A percentile compares a stretch with the other conserved stretches of the same genome.
Evolutionary conservation across 1,140 invertebrate species (phyloP).

Genomic region (Acyrthosiphon pisum): DNA sequence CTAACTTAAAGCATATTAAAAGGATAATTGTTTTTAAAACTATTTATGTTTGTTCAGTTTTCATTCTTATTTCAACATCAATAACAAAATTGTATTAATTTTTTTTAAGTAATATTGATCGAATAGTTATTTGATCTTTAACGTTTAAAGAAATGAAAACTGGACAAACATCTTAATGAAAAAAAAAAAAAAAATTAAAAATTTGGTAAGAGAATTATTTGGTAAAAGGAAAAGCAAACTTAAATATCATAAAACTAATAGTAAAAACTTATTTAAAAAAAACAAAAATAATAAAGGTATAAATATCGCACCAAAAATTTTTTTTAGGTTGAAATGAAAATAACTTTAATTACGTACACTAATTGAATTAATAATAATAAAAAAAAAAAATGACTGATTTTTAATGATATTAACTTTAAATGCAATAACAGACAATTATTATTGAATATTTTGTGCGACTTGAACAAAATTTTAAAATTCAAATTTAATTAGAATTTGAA

Average conservation of each 20-base stretch:
- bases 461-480: not conserved
- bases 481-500: not conserved
- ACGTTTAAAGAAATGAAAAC: not conserved
- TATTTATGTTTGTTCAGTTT: not conserved
- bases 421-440: constrained; percentile 23
- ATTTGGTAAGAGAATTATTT: constrained; percentile 24
- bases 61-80: not conserved
- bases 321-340: not conserved
- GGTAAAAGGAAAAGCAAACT: constrained; percentile 11
- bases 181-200: not conserved
- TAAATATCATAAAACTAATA: constrained; percentile 22
- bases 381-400: not conserved
- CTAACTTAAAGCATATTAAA: constrained; percentile 22
- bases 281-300: not conserved
- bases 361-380: not conserved
- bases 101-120: constrained; percentile 13
- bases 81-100: not conserved
- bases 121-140: not conserved
- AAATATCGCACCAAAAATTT: not conserved
- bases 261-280: constrained; percentile 27
- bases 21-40: not conserved
- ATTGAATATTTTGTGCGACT: constrained; percentile 20
- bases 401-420: constrained; percentile 38
- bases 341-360: not conserved
- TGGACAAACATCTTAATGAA: not conserved